A percentile compares a stretch with the other conserved stretches of the same genome.
phyloP scores from a whole-genome alignment of 2,888 invertebrate species.

The Zygogramma bicolorata region DNA sequence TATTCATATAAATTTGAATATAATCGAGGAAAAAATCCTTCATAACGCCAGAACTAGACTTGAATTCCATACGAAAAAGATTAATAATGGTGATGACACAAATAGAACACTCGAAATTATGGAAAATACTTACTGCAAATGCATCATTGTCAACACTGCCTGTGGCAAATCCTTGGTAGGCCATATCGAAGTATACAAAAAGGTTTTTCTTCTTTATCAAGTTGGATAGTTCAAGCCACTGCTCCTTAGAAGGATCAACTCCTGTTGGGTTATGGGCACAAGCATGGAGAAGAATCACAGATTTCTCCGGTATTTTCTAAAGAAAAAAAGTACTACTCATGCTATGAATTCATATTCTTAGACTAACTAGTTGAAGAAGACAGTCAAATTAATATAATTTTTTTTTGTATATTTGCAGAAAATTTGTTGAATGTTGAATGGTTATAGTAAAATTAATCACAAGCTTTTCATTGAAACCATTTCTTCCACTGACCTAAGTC shows the following conservation, averaged over 20 bases:
- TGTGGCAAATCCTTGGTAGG: slow-evolving; percentile 97
- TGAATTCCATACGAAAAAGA: no score
- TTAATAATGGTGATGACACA: no score
- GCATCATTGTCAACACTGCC: slow-evolving; percentile 91
- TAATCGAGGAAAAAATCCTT: no score
- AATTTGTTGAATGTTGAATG: no score
- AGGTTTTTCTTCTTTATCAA: slow-evolving; percentile 85
- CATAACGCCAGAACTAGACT: no score
- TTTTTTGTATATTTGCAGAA: no score
- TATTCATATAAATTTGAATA: no score
- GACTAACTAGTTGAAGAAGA: background rate
- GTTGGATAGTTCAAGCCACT: slow-evolving; percentile 90
- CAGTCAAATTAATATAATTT: no score
- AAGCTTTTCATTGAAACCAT: no score
- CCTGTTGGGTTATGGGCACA: slow-evolving; percentile 99
- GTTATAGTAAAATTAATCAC: no score
- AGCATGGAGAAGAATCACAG: slow-evolving; percentile 93
- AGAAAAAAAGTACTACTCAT: slow-evolving; percentile 53
- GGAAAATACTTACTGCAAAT: slow-evolving; percentile 74
- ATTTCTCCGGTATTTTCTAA: slow-evolving; percentile 92
- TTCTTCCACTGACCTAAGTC: no score
- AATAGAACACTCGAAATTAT: no score
- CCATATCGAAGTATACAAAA: slow-evolving; percentile 97
- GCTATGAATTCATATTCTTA: background rate
- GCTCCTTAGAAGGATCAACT: slow-evolving; percentile 87